A percentile compares a stretch with the other conserved stretches of the same genome.
phyloP scores from a whole-genome alignment of 2,797 vertebrate species.

The Gallinago nigripennis region DNA sequence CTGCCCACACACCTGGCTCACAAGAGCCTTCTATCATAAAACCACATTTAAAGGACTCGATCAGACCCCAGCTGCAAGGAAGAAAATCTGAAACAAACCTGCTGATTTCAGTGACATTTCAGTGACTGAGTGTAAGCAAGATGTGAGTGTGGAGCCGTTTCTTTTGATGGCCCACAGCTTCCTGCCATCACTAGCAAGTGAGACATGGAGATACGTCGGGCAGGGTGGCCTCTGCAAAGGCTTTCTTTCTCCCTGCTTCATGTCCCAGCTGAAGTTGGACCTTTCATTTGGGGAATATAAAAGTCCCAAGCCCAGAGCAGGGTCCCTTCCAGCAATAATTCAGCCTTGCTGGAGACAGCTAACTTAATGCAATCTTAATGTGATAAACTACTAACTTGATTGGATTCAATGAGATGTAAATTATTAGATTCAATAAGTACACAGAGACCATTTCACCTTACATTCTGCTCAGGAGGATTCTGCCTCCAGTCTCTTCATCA shows the following conservation, averaged over 20 bases:
- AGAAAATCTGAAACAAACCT: background rate
- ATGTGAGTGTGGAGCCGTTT: rapidly evolving
- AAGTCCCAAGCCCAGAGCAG: background rate
- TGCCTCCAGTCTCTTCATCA: constrained; percentile 49
- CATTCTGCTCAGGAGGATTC: constrained; percentile 27
- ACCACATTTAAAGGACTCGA: background rate
- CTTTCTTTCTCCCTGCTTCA: background rate
- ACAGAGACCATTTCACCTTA: constrained; percentile 63
- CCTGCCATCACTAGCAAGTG: background rate
- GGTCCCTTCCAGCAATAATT: constrained; percentile 57
- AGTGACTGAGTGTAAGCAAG: background rate
- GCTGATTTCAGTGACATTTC: background rate
- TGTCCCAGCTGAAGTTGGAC: background rate
- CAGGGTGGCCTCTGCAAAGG: background rate
- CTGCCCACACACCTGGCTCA: background rate
- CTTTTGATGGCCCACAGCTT: background rate
- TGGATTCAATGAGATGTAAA: constrained; percentile 78
- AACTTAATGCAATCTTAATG: constrained; percentile 68
- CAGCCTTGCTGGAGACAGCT: constrained; percentile 55
- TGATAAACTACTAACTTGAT: constrained; percentile 72
- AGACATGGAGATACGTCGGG: rapidly evolving
- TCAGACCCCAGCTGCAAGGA: background rate
- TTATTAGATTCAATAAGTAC: constrained; percentile 75
- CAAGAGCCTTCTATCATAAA: background rate
- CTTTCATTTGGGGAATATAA: background rate